Conservation (phyloP, 2,113 vertebrate genomes). For the Ondatra zibethicus region DNA sequence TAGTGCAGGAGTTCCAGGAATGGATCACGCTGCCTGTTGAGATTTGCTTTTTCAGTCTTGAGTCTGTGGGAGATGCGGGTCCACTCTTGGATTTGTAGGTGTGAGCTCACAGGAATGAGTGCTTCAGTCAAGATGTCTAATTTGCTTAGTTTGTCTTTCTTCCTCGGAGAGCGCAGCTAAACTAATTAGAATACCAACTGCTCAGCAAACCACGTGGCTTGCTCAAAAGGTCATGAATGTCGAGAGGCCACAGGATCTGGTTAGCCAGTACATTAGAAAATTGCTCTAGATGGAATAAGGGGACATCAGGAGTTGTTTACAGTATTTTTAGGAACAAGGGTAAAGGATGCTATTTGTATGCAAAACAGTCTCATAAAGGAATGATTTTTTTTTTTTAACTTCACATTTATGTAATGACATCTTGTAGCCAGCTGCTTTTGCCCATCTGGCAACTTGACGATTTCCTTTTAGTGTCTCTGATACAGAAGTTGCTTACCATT, state of each 20-base stretch:
- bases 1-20: background rate
- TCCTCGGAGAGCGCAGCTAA: background rate
- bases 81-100: background rate
- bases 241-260: background rate
- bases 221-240: background rate
- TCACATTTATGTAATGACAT: slow-evolving; percentile 73
- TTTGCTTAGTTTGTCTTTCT: background rate
- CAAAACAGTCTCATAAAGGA: slow-evolving; percentile 73
- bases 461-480: slow-evolving; percentile 71
- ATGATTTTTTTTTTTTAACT: slow-evolving; percentile 66
- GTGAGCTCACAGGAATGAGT: slow-evolving; percentile 29
- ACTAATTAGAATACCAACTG: background rate
- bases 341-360: slow-evolving; percentile 71
- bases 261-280: slow-evolving; percentile 45
- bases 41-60: background rate
- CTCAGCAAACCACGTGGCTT: background rate
- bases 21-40: background rate
- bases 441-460: slow-evolving; percentile 73
- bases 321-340: slow-evolving; percentile 63
- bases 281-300: slow-evolving; percentile 45
- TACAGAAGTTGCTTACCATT: slow-evolving; percentile 68
- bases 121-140: background rate
- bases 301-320: slow-evolving; percentile 63
- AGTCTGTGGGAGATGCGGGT: background rate
- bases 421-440: slow-evolving; percentile 71